Evolutionary conservation across 2,888 invertebrate genomes (phyloP), one percentile per base, ranked within the genome.

Genomic region (Dimorphilus gyrociliatus): DNA sequence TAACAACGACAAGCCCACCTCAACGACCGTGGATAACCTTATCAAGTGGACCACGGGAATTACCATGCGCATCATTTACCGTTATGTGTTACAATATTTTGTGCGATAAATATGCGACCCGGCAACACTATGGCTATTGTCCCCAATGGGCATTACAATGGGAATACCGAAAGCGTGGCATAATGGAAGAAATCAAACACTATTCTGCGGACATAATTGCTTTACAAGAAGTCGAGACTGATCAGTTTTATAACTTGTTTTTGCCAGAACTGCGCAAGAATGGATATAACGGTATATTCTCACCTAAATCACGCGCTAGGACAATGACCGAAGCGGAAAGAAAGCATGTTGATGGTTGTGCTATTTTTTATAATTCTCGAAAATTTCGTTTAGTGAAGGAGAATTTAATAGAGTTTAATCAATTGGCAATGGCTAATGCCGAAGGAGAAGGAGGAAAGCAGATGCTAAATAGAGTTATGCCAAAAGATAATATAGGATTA

Each of bases 51-150:
- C n/a, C n/a, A n/a, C n/a, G n/a, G n/a, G n/a, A n/a, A n/a, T n/a
- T n/a, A n/a, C n/a, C n/a, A n/a, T n/a, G n/a, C n/a, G n/a, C n/a
- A n/a, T n/a, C n/a, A n/a, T n/a, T n/a, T n/a, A 92, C 94, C 46
- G 90, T 94, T 53, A 88, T 97, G 84, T 94, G 94, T 66, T 97
- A 97, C 72, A 97, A 97, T 68, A 90, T 97, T 45, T 72, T 97
- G 47, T 92, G 94, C 69, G 92, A 94, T 71, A 92, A 92, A 68
- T 94, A 92, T 63, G 94, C 94, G 40, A 94, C 94, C 31, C 69
- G 90, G 51, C 88, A 90, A 67, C 85, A 90, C 81, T 97, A 97
- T 69, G 90, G 86, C 49, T 97, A 97, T 68, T 97, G 94, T 64
- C 94, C 97, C 15, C 81, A 84, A 48, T 97, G 94, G 94, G 94